These are phyloP conservation scores for Ladona fulva DNA, from an alignment of 1,140 invertebrate species.

Conservation along the genomic window DNA sequence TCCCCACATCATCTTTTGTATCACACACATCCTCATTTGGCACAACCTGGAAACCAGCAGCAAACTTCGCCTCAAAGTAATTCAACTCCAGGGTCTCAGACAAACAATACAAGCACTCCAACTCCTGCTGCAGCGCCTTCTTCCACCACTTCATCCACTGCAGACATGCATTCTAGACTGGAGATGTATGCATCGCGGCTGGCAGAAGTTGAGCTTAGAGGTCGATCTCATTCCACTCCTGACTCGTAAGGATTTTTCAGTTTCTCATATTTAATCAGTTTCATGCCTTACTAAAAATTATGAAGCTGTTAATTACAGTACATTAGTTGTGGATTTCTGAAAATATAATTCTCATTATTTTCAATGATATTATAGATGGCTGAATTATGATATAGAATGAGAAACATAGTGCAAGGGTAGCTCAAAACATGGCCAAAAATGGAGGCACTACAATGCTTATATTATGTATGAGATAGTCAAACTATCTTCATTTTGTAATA, in stretches of 20 bases:
- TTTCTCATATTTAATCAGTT: too few species aligned
- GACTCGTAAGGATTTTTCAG: constrained; percentile 63
- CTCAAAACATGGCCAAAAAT: too few species aligned
- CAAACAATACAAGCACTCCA: constrained; percentile 13
- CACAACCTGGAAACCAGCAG: neutral
- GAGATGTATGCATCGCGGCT: constrained; percentile 87
- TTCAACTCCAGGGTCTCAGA: neutral
- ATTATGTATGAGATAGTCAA: too few species aligned
- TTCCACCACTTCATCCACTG: constrained; percentile 41
- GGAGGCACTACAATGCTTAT: too few species aligned
- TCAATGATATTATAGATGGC: too few species aligned
- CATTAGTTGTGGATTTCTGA: too few species aligned
- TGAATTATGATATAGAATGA: too few species aligned
- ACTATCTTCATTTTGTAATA: too few species aligned
- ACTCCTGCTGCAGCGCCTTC: constrained; percentile 35
- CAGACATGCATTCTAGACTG: constrained; percentile 85
- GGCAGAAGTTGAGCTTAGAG: constrained; percentile 83
- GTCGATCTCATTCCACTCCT: constrained; percentile 65
- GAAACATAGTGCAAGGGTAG: too few species aligned
- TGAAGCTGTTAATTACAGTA: too few species aligned
- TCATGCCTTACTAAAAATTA: neutral
- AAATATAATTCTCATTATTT: too few species aligned
- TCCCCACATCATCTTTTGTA: constrained; percentile 62
- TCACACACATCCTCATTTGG: constrained; percentile 23
- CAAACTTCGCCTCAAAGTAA: neutral